Base-by-base conservation (phyloP, 2,888 invertebrate genomes). In the Cryptocheilus praepositus region DNA sequence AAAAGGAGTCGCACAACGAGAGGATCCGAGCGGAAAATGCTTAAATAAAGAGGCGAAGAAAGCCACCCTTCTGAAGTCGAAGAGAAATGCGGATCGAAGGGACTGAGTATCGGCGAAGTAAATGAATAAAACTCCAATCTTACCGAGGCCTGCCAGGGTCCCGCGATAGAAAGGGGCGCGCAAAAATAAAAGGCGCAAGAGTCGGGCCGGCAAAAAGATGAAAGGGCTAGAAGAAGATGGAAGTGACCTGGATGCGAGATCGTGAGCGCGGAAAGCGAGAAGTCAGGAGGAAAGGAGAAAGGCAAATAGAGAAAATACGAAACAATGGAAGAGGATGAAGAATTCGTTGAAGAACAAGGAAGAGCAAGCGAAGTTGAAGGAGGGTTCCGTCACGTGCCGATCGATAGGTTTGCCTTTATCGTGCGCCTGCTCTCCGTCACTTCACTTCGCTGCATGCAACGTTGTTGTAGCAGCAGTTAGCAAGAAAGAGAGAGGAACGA, bases 51-150 rank as follows among this genome's bases (percentile, higher is more conserved):
- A 68, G 49, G 25, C n/a, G 46, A 13, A 15, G 61, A 43, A 18
- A 46, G 28, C n/a, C 22, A 28, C 4, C 36, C 36, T 36, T 36
- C 36, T 11, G 36, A 1, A 4, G 36, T 36, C 11, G 7, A 18
- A 8, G 45, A 11, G 22, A 45, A 18, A 43, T 13, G 28, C 5
- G 44, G 18, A 43, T 44, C 54, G 61, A 54, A 51, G 54, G n/a
- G 56, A 46, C 19, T 36, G 54, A 13, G 28, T 51, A 43, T 55
- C 64, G 59, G 61, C 56, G 46, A 22, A 53, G 62, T 71, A 70
- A 80, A 80, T 71, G 74, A 79, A 73, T 77, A 75, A 77, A 80
- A 70, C 63, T 68, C 58, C 68, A 70, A 76, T 77, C 71, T 69
- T 63, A 64, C 46, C 36, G 49, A 56, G 68, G 59, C 52, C 66